Percentiles rank a stretch among this genome's conserved stretches.
Conservation (phyloP, 2,797 vertebrate species). For the Liparis tanakae region DNA sequence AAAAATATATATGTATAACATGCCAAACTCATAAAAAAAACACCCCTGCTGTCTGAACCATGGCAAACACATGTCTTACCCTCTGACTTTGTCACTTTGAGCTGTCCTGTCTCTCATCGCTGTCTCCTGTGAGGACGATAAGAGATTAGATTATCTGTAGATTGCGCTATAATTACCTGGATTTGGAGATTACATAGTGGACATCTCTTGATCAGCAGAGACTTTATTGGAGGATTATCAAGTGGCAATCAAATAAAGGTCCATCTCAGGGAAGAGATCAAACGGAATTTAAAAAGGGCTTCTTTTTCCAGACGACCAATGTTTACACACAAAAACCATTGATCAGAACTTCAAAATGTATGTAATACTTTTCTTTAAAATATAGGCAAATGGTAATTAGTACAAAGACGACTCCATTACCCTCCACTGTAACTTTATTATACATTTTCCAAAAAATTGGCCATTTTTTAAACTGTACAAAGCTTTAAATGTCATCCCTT, state of each 20-base stretch:
- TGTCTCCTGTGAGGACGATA: constrained; percentile 49
- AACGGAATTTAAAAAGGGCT: constrained; percentile 35
- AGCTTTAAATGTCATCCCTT: neutral
- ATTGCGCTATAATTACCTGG: constrained; percentile 77
- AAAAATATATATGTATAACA: neutral
- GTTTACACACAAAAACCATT: neutral
- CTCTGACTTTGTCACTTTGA: constrained; percentile 30
- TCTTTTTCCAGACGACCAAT: constrained; percentile 3
- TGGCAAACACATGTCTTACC: constrained; percentile 5
- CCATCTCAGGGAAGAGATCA: constrained; percentile 41
- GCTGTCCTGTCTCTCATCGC: constrained; percentile 60
- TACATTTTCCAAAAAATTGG: neutral
- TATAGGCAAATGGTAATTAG: neutral
- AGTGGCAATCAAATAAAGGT: constrained; percentile 66
- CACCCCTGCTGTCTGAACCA: neutral
- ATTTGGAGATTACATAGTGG: constrained; percentile 73
- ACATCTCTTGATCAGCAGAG: constrained; percentile 72
- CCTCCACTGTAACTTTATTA: neutral
- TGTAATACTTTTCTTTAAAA: neutral
- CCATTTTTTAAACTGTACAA: neutral
- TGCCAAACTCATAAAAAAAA: neutral
- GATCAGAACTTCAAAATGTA: neutral
- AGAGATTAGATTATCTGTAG: constrained; percentile 76
- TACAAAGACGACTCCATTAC: neutral
- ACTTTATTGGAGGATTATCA: constrained; percentile 73